These are phyloP conservation scores for Cydia fagiglandana DNA, from an alignment of 1,140 invertebrate species.

Conservation along the genomic window DNA sequence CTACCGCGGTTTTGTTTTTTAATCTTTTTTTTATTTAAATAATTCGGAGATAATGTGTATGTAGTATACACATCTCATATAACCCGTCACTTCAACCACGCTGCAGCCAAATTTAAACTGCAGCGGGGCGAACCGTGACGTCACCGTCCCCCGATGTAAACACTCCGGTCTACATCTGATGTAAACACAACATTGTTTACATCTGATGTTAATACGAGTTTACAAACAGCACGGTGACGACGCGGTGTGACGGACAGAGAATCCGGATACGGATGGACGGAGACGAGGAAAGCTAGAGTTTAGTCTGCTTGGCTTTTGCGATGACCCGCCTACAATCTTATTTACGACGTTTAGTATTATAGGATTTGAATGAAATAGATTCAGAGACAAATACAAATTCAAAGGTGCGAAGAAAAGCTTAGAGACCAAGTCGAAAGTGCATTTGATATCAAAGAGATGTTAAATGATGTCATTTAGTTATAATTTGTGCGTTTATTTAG, in stretches of 20 bases:
- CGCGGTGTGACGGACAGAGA: slow-evolving; percentile 56
- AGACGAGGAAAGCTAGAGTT: slow-evolving; percentile 57
- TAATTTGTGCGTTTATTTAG: too few species aligned
- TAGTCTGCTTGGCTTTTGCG: slow-evolving; percentile 61
- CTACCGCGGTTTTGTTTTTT: too few species aligned
- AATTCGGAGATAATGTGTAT: too few species aligned
- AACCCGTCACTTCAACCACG: slow-evolving; percentile 55
- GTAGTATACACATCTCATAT: too few species aligned
- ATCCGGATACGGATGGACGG: slow-evolving; percentile 51
- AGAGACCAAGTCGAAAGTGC: too few species aligned
- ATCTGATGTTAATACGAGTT: slow-evolving; percentile 36
- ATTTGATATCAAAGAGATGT: too few species aligned
- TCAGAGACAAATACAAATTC: too few species aligned
- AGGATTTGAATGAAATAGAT: too few species aligned
- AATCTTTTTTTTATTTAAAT: too few species aligned
- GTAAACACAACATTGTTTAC: slow-evolving; percentile 39
- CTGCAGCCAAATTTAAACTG: slow-evolving; percentile 55
- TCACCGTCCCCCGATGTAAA: slow-evolving; percentile 46
- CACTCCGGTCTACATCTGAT: slow-evolving; percentile 33
- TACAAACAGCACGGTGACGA: slow-evolving; percentile 46
- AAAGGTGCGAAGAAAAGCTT: too few species aligned
- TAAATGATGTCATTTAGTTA: too few species aligned
- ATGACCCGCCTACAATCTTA: slow-evolving; percentile 59
- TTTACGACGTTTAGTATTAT: too few species aligned
- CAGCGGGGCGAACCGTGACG: slow-evolving; percentile 62